Evolutionary conservation across 2,888 invertebrate species (phyloP), one percentile per base, ranked within the genome.

Genomic region (Siphonodentalium dalli): DNA sequence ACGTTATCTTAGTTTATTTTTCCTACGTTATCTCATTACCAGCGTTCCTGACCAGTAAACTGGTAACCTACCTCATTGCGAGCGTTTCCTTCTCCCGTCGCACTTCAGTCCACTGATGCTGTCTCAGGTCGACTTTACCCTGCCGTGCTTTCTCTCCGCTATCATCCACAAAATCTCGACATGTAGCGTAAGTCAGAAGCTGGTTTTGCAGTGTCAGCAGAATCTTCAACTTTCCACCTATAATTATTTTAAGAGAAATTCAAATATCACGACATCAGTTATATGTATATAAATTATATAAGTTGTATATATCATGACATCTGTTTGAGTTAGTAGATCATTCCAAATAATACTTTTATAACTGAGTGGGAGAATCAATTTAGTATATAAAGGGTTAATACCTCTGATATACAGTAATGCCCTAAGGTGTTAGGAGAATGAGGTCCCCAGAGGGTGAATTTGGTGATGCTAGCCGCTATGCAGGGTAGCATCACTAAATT

Each of bases 101-200:
- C 24, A 85, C 83, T 70, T 89, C 89, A 29, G 85, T 85, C 53
- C 87, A 85, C 66, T 89, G 86, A 13, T 90, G 79, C 24, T 84
- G 83, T 60, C 88, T 87, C 3, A 94, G 80, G 34, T 93, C 90
- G 15, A 85, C 84, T 63, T 87, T 89, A 0, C 87, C 85, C 71
- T 88, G 87, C 65, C 86, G 85, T 40, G 87, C 82, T 58, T 88
- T 89, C 21, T 93, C 93, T 54, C 89, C 85, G 46, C 88, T 87
- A 70, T 96, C 94, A 70, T 96, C 94, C 27, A 95, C 87, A 7
- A 89, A 81, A 79, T 93, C 93, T 15, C 95, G 85, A 8, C 92
- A 87, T 0, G 89, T 88, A 3, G 90, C 90, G 75, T 91, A 95
- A 0, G 91, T 92, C 54, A 96, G 82, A 48, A 97, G 87, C 81